Base-by-base conservation (phyloP, 2,113 vertebrate genomes). In the Panthera tigris region DNA sequence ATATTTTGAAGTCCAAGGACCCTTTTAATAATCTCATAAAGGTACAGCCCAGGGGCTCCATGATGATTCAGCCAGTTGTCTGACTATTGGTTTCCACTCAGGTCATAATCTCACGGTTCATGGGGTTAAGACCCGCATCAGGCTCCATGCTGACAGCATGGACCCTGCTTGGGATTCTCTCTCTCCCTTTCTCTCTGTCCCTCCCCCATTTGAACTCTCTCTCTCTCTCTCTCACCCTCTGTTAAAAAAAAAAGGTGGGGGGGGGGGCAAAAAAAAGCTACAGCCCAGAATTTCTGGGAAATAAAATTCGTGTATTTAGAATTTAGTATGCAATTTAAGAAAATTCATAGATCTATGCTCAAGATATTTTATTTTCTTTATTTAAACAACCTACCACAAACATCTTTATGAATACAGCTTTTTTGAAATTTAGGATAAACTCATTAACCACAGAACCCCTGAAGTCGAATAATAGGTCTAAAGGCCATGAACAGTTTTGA, bases 321-420 rank as follows among this genome's bases (percentile, higher is more conserved):
- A 85, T 87, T 86, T n/a, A 94, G 10, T 73, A 96, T 91, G 36
- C 57, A 90, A 63, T 80, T 96, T 92, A 94, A 95, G 36, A 25
- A 92, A 94, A 3, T 41, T 90, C n/a, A 96, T 29, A 74, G 73
- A 45, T 21, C 16, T 79, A 5, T 69, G 27, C 90, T 94, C 69
- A 96, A 95, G 69, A 87, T 92, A 92, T 69, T 91, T 86, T 76
- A 80, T 50, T 97, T 85, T 83, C 31, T 9, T 94, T 87, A 78
- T 82, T 91, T 68, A 93, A 97, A 85, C 88, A 87, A 92, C 19
- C 61, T 61, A 88, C 7, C 57, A 19, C 11, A 95, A 92, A 95
- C 16, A 79, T 83, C 9, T 36, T 91, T 63, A 88, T 80, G 50
- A 97, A 86, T 69, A 89, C 0, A 95, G 19, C 3, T 33, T 87